Conservation (phyloP, 2,797 vertebrate genomes). For the Notoglanidium macrostoma region DNA sequence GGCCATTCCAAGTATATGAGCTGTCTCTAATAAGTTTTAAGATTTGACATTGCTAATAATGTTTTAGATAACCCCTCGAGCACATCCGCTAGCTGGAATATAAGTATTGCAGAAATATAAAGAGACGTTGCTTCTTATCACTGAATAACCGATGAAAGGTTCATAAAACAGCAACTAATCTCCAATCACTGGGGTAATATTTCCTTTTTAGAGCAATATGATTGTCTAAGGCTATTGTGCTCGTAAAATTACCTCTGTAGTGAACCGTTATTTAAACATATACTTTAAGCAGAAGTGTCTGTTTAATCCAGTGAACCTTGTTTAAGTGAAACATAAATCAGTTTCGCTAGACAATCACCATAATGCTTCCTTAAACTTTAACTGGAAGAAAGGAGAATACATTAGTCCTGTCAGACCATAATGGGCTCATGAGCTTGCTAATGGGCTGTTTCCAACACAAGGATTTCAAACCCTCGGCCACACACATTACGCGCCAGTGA, state of each 20-base stretch:
- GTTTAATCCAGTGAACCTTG: not conserved
- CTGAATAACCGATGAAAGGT: conserved; percentile 2
- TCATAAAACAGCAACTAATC: not conserved
- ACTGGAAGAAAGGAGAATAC: conserved; percentile 25
- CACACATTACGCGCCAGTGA: conserved; percentile 35
- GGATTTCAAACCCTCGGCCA: conserved; percentile 9
- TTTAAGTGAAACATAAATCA: conserved; percentile 18
- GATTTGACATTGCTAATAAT: conserved; percentile 20
- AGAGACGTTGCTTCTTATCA: not conserved
- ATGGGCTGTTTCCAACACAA: conserved; percentile 13
- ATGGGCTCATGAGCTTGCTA: conserved; percentile 21
- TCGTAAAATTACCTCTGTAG: not conserved
- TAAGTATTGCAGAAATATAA: not conserved
- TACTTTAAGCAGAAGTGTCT: not conserved
- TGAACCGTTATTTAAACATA: not conserved
- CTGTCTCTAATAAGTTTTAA: conserved; percentile 23
- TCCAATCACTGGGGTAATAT: conserved; percentile 18
- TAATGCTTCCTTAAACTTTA: conserved; percentile 5
- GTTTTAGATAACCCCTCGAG: conserved; percentile 5
- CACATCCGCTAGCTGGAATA: not conserved
- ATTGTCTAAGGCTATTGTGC: not conserved
- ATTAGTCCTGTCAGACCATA: conserved; percentile 14
- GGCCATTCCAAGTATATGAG: conserved; percentile 33
- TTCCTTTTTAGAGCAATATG: not conserved
- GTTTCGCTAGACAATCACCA: not conserved